Conservation (phyloP, 2,113 vertebrate genomes). For the Herpailurus yagouaroundi region DNA sequence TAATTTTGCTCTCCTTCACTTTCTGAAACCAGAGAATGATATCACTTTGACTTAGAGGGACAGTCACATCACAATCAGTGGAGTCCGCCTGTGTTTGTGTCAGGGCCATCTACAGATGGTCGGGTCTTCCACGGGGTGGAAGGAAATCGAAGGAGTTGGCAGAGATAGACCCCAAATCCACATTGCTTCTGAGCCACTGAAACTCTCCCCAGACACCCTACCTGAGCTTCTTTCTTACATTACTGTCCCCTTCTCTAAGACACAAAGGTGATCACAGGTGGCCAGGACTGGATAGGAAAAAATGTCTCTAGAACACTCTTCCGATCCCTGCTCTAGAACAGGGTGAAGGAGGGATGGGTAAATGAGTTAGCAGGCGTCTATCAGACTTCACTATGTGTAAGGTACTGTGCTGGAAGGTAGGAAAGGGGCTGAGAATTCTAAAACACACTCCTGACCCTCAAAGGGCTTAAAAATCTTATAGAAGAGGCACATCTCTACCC, state of each 20-base stretch:
- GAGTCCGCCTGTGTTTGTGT: neutral
- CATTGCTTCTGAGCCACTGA: neutral
- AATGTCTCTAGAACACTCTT: neutral
- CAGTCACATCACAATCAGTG: slow-evolving; percentile 28
- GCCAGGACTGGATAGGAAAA: neutral
- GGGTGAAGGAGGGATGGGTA: neutral
- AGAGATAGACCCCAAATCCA: neutral
- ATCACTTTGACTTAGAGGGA: slow-evolving; percentile 67
- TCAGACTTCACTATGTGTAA: fast-evolving
- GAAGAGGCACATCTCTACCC: neutral
- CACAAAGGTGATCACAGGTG: neutral
- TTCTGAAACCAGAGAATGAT: slow-evolving; percentile 65
- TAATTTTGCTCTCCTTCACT: slow-evolving; percentile 38
- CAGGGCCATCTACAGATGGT: neutral
- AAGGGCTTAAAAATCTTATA: neutral
- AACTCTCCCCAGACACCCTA: neutral
- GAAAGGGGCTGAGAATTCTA: neutral
- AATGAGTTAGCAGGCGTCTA: neutral
- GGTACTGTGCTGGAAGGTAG: neutral
- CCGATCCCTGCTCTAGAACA: neutral
- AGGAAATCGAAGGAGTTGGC: neutral
- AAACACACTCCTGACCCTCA: neutral
- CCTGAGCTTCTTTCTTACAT: neutral
- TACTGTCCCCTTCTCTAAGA: neutral
- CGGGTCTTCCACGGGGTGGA: neutral